Conservation (phyloP, 2,888 invertebrate genomes). For the Platypus cylindrus region DNA sequence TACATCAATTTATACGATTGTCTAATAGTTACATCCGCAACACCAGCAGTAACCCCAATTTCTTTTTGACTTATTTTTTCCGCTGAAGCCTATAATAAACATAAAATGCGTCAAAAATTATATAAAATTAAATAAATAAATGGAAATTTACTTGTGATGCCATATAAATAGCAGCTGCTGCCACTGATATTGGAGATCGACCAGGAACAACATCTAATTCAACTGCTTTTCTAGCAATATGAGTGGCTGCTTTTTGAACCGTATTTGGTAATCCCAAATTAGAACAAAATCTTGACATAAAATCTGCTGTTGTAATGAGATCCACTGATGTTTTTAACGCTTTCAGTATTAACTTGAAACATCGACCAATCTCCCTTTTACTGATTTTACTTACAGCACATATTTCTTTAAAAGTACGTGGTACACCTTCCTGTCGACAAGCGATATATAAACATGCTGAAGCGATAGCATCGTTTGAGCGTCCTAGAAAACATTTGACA, state of each 20-base stretch:
- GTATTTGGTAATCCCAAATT: constrained; percentile 83
- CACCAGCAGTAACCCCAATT: constrained; percentile 96
- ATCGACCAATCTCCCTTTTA: constrained; percentile 97
- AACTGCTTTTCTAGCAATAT: constrained; percentile 92
- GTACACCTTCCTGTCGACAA: constrained; percentile 96
- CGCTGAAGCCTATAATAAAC: constrained; percentile 57
- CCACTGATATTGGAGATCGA: constrained; percentile 95
- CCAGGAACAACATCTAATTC: constrained; percentile 96
- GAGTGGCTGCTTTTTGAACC: constrained; percentile 87
- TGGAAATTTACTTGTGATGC: constrained; percentile 60
- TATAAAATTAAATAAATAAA: constrained; percentile 1
- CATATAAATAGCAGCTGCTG: constrained; percentile 99
- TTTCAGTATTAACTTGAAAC: constrained; percentile 93
- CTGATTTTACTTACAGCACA: constrained; percentile 98
- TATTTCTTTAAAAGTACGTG: constrained; percentile 98
- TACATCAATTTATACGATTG: constrained; percentile 97
- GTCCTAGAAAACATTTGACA: constrained; percentile 25
- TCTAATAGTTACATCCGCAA: constrained; percentile 94
- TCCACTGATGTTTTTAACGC: constrained; percentile 95
- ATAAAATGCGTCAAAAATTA: neutral
- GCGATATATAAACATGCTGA: constrained; percentile 98
- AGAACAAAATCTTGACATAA: constrained; percentile 98
- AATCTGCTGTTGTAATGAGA: constrained; percentile 95
- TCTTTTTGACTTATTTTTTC: constrained; percentile 92
- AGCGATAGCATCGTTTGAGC: constrained; percentile 95